Evolutionary conservation across 1,140 invertebrate genomes (phyloP).

Genomic region (Scylla paramamosain): DNA sequence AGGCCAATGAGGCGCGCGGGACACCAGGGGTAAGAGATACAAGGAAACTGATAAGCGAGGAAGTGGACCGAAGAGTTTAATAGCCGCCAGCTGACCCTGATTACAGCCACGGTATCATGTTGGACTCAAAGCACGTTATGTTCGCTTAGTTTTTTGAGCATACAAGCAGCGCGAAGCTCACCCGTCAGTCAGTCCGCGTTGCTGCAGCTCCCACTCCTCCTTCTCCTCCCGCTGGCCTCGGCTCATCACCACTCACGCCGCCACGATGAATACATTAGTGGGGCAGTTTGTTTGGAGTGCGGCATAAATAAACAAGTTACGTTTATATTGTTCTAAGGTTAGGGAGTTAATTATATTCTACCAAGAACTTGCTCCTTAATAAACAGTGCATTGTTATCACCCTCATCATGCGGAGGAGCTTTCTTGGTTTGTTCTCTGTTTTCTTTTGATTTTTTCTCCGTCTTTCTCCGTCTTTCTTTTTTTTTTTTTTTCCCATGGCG

Average conservation of each 20-base stretch:
- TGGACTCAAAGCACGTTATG: background rate
- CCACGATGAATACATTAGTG: background rate
- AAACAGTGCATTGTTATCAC: background rate
- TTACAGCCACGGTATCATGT: background rate
- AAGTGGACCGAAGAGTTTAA: background rate
- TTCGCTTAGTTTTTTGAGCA: background rate
- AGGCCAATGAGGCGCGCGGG: background rate
- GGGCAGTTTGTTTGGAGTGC: background rate
- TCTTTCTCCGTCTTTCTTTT: constrained; percentile 31
- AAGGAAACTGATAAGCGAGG: background rate
- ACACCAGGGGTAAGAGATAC: background rate
- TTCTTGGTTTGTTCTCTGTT: background rate
- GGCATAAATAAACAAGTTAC: constrained; percentile 19
- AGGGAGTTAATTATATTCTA: background rate
- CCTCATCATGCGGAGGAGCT: background rate
- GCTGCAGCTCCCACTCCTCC: background rate
- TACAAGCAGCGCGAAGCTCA: background rate
- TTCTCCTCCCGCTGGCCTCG: background rate
- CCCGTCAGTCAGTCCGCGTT: background rate
- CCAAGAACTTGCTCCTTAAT: background rate
- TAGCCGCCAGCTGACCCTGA: background rate
- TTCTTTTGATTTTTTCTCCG: background rate
- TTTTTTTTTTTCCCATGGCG: background rate
- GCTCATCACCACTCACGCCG: background rate
- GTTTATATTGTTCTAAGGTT: constrained; percentile 29